Conservation (phyloP, 2,113 vertebrate genomes). For the Psettodes erumei region DNA sequence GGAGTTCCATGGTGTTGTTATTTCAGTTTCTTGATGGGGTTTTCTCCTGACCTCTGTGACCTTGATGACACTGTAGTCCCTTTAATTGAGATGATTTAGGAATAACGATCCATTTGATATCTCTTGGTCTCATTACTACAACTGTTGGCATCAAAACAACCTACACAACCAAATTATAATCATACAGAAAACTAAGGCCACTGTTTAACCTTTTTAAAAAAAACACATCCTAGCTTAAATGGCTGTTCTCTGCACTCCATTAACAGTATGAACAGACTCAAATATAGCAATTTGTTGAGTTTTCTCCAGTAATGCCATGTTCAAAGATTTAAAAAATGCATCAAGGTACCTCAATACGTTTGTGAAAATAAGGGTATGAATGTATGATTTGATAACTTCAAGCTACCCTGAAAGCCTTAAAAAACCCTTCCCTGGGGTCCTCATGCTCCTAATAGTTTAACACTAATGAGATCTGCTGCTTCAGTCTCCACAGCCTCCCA, state of each 20-base stretch:
- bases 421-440: slow-evolving; percentile 60
- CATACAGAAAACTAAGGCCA: not conserved
- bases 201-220: not conserved
- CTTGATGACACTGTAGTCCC: not conserved
- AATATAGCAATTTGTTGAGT: slow-evolving; percentile 9
- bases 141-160: not conserved
- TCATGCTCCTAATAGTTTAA: slow-evolving; percentile 71
- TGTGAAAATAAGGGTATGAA: slow-evolving; percentile 36
- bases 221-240: not conserved
- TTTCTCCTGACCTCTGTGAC: slow-evolving; percentile 3
- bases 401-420: slow-evolving; percentile 64
- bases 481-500: slow-evolving; percentile 56
- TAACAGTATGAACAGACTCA: not conserved
- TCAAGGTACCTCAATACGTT: slow-evolving; percentile 11
- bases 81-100: not conserved
- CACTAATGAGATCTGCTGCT: slow-evolving; percentile 77
- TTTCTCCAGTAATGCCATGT: slow-evolving; percentile 11
- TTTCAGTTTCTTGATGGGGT: slow-evolving; percentile 17
- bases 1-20: slow-evolving; percentile 6
- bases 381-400: slow-evolving; percentile 64
- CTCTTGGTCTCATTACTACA: no score
- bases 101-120: no score
- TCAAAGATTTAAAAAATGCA: slow-evolving; percentile 28
- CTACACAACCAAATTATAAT: not conserved
- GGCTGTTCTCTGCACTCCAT: not conserved